Evolutionary conservation across 2,113 vertebrate genomes (phyloP).

Genomic region (Brachyhypopomus gauderio): DNA sequence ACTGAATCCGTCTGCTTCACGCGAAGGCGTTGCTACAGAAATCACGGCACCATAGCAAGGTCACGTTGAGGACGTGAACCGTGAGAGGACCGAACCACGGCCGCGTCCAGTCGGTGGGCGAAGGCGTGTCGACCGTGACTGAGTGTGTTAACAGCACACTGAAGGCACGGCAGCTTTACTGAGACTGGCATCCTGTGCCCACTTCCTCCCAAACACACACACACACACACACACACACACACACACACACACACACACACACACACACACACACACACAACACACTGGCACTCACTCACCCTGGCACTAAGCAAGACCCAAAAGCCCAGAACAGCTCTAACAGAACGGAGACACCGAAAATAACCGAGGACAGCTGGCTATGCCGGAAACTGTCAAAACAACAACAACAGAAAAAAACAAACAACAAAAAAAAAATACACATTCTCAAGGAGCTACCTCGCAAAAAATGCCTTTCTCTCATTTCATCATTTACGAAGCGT

Average conservation of each 20-base stretch:
- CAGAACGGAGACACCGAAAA: slow-evolving; percentile 3
- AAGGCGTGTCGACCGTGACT: background rate
- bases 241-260: slow-evolving; percentile 1
- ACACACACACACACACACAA: background rate
- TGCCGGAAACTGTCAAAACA: background rate
- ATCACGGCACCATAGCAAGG: background rate
- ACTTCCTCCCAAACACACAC: background rate
- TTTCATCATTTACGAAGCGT: background rate
- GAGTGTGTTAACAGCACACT: background rate
- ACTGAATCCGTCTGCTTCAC: background rate
- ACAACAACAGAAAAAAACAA: background rate
- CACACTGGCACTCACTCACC: background rate
- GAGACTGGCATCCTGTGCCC: slow-evolving; percentile 16
- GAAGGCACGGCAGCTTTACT: background rate
- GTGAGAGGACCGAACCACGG: background rate
- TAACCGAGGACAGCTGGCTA: slow-evolving; percentile 17
- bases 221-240: background rate
- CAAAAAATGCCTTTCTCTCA: slow-evolving; percentile 12
- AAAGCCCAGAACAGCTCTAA: slow-evolving; percentile 30
- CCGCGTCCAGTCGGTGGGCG: background rate
- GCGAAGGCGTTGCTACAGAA: background rate
- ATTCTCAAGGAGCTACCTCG: background rate
- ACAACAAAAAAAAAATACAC: background rate
- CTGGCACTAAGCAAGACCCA: slow-evolving; percentile 18
- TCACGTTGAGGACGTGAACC: background rate